Evolutionary conservation across 2,797 vertebrate species (phyloP), one percentile per base, ranked within the genome.

Genomic region (Sebastes minor): DNA sequence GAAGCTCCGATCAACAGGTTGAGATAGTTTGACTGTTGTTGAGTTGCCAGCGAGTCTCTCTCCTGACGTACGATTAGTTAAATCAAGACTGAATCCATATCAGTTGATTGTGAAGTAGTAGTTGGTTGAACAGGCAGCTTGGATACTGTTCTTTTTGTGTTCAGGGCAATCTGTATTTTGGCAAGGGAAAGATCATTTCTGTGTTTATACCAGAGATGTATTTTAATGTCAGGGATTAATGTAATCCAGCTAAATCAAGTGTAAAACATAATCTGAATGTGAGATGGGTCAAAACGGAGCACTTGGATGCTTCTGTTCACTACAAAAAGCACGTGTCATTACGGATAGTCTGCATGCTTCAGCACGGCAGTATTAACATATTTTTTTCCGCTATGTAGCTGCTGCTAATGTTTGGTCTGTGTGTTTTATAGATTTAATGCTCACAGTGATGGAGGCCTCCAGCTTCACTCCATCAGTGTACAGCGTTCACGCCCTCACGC

Each of bases 401-500:
- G 65, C 81, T 65, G 85, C 72, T 92, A 85, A 93, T 52, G n/a
- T 84, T 81, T 78, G 71, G 4, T 76, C 46, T 89, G 79, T 89
- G 70, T 93, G 73, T 92, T 76, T 93, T 95, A 82, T 95, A 99
- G 98, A 99, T 96, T 96, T 98, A 95, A 96, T 99, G 92, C 97
- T 97, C 91, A 98, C 98, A 89, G 97, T 98, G 90, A 96, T 97
- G 96, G 98, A 99, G 95, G 97, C 97, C 32, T 98, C 98, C 91
- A 97, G 95, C 92, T 98, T 99, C 89, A 98, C 98, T 92, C 98
- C 99, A 62, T 99, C 99, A 65, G 97, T 99, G 64, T 99, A 98
- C 91, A 99, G 99, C 74, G 99, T 99, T 82, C 99, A 99, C 80
- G 99, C 99, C 10, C 89, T 99, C 95, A 99, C 97, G 2, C 95